Conservation (phyloP, 23 tunicate genomes). For the Halocynthia aurantium region DNA sequence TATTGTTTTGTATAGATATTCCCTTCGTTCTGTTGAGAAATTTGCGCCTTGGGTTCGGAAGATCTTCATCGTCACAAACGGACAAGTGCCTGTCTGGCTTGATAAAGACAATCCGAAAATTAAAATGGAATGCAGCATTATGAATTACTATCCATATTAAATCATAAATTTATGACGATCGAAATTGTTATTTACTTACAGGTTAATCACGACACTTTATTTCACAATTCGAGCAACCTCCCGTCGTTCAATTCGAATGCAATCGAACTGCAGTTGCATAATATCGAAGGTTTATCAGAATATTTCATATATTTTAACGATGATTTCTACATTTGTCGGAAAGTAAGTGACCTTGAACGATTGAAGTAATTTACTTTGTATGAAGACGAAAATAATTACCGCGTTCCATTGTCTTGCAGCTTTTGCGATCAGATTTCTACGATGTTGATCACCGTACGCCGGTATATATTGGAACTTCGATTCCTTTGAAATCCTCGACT, state of each 20-base stretch:
- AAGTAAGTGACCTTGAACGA: constrained; percentile 10
- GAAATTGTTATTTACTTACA: not conserved
- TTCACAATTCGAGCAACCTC: constrained; percentile 1
- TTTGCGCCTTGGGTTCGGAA: constrained; percentile 93
- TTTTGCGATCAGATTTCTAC: too few relatives aligned
- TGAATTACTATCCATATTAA: not conserved
- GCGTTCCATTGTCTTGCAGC: too few relatives aligned
- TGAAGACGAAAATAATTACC: too few relatives aligned
- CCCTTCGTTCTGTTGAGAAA: constrained; percentile 75
- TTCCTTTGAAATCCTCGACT: too few relatives aligned
- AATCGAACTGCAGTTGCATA: constrained; percentile 38
- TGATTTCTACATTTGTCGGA: constrained; percentile 22
- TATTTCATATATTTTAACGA: constrained; percentile 31
- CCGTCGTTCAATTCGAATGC: constrained; percentile 37
- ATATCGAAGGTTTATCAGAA: constrained; percentile 5
- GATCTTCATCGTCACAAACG: constrained; percentile 85
- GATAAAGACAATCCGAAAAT: constrained; percentile 53
- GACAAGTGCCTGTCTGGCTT: constrained; percentile 89
- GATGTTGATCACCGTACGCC: too few relatives aligned
- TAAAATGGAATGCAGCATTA: not conserved
- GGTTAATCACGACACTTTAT: constrained; percentile 16
- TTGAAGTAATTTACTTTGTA: not conserved
- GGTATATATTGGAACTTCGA: too few relatives aligned
- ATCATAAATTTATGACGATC: not conserved
- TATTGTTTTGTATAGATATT: constrained; percentile 47